Base-by-base conservation (phyloP, 2,888 invertebrate species). In the Pristionchus exspectatus region DNA sequence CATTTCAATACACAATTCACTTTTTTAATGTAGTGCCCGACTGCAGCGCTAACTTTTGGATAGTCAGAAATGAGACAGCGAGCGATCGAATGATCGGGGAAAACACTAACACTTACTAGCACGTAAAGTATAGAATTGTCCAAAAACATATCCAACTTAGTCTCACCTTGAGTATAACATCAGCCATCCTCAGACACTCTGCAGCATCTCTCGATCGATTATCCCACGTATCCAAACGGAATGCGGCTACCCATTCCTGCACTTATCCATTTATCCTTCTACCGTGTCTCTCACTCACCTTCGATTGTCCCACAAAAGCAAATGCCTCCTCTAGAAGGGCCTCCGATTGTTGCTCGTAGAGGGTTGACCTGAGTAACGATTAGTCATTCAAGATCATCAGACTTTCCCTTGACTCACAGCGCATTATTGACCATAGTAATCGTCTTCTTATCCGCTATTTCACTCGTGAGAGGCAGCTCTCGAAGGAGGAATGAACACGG, bases 401-500 rank as follows among this genome's bases (percentile, higher is more conserved):
- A 44, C 44, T 24, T 33, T 24, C 81, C 5, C 12, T 81, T 1
- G 4, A 74, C 88, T 54, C 16, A 89, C 89, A 54, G 2, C 18
- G 89, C n/a, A 63, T 24, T 63, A 14, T 44, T 69, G 30, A 89
- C 84, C 50, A 77, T 21, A 18, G 54, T 81, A 44, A 87, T 30
- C 16, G 85, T 90, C 81, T 92, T 92, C 90, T 90, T 92, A 77
- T 91, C 90, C 10, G 90, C 90, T 24, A 92, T 50, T 38, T 89
- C 89, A 27, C 27, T 83, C 14, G 89, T 77, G n/a, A 85, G 54
- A 10, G 91, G 90, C 24, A 59, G 59, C 33, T 93, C 91, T 30
- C 91, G 84, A 33, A 92, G 85, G 7, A 98, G 96, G 95, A 98
- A 98, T 93, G 96, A 96, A 95, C 97, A 97, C 0, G 98, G 97